Base-by-base conservation (phyloP, 2,113 vertebrate genomes). In the Gopherus flavomarginatus region DNA sequence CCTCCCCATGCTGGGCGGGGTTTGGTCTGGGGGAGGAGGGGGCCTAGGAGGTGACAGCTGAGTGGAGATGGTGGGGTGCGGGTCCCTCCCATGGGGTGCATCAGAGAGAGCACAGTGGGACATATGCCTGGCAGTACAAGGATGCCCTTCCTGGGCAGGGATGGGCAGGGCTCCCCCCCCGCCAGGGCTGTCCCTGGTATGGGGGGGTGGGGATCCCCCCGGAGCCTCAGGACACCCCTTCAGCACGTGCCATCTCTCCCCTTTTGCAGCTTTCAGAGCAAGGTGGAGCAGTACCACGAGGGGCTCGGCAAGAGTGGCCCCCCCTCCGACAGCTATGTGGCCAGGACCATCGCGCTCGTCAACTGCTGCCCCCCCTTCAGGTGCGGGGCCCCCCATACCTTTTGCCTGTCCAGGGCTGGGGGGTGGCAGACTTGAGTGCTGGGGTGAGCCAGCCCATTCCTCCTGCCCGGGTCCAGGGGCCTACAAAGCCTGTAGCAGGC, bases 281-380 rank as follows among this genome's bases (percentile, higher is more conserved):
- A 99, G 2, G 99, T 98, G 0, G 99, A 99, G 86, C 96, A 98
- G 78, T 99, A 99, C 90, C 99, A 99, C 1, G 99, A 99, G 29
- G 95, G 96, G 17, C 98, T 98, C 4, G 86, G 96, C 4, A 98
- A 98, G 49, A 95, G 97, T 1, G 97, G 97, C 69, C 97, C 98
- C 5, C 93, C 96, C 0, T 89, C 98, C 0, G 98, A 99, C 4
- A 93, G 97, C 94, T 99, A 98, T 53, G 95, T 98, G 91, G 90
- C 98, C 93, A 98, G 97, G 38, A 99, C 99, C 92, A 99, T 99
- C 6, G 95, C 98, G 3, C 91, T 99, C 90, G 99, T 98, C 96
- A 99, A 99, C 98, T 99, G 99, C 89, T 99, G 99, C 1, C 99
- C 99, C 0, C 98, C 99, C 0, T 98, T 99, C 97, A 98, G 98